phyloP scores from a whole-genome alignment of 2,888 invertebrate species.

The Ecdyonurus torrentis region DNA sequence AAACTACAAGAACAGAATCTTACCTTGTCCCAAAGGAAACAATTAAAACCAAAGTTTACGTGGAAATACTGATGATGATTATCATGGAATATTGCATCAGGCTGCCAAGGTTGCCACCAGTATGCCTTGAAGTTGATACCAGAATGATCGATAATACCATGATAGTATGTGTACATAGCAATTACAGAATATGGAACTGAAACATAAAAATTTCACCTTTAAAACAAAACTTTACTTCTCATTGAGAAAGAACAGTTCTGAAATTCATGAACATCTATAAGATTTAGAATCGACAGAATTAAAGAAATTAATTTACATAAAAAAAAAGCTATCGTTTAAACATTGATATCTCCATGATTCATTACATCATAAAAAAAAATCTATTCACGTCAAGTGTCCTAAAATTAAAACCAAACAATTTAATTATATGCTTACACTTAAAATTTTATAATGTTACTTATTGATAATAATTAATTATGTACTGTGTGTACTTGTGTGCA shows the following conservation, averaged over 20 bases:
- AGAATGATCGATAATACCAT: conserved; percentile 59
- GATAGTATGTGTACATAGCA: conserved; percentile 45
- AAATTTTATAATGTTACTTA: no score
- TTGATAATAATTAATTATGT: no score
- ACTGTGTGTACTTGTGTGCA: no score
- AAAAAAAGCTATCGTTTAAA: no score
- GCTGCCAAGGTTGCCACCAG: conserved; percentile 66
- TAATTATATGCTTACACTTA: no score
- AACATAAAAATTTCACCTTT: no score
- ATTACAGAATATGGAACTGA: conserved; percentile 28
- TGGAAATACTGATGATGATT: conserved; percentile 65
- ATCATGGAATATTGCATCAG: conserved; percentile 56
- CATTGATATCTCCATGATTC: no score
- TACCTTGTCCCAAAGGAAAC: conserved; percentile 49
- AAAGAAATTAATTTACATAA: no score
- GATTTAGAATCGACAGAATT: background rate
- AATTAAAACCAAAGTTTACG: conserved; percentile 59
- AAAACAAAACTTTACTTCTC: no score
- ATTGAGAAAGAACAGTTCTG: conserved; percentile 16
- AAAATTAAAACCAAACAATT: no score
- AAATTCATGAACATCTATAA: background rate
- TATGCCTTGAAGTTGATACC: conserved; percentile 52
- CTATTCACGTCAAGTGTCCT: no score
- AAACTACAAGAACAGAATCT: conserved; percentile 14
- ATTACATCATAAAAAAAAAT: no score